Evolutionary conservation across 2,888 invertebrate genomes (phyloP).

Genomic region (Sphaeridia pumilis): DNA sequence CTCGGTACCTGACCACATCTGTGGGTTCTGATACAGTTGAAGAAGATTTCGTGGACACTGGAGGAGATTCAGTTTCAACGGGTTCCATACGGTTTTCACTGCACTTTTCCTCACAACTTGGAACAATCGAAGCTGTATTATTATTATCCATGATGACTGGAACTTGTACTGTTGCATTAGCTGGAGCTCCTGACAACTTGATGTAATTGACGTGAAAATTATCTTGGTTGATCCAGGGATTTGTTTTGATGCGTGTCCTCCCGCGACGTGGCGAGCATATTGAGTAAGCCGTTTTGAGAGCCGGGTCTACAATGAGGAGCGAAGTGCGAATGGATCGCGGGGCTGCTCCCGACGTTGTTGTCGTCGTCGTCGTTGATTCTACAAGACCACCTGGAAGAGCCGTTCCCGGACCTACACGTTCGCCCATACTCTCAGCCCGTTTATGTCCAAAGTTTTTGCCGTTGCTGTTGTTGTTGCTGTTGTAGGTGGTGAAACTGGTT

Average conservation of each 20-base stretch:
- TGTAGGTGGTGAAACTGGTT: too few species aligned
- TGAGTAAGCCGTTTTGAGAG: slow-evolving; percentile 22
- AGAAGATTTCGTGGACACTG: too few species aligned
- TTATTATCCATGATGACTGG: too few species aligned
- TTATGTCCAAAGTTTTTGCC: slow-evolving; percentile 8
- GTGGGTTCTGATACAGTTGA: too few species aligned
- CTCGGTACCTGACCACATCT: neutral
- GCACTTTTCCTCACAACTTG: too few species aligned
- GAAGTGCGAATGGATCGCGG: slow-evolving; percentile 25
- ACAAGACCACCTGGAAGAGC: slow-evolving; percentile 1
- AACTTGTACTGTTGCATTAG: too few species aligned
- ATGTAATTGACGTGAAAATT: slow-evolving; percentile 7
- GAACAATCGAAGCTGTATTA: too few species aligned
- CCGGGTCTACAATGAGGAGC: slow-evolving; percentile 20
- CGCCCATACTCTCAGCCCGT: slow-evolving; percentile 28
- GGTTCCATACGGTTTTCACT: too few species aligned
- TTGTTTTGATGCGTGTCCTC: slow-evolving; percentile 34
- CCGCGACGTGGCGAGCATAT: slow-evolving; percentile 32
- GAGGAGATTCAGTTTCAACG: too few species aligned
- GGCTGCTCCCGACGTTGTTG: slow-evolving; percentile 9
- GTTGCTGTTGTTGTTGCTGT: too few species aligned
- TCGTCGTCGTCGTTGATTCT: too few species aligned
- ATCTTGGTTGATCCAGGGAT: slow-evolving; percentile 30
- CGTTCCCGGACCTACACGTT: slow-evolving; percentile 11
- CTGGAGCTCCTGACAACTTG: too few species aligned